phyloP scores from a whole-genome alignment of 2,888 invertebrate species.

The Sphecodes monilicornis region DNA sequence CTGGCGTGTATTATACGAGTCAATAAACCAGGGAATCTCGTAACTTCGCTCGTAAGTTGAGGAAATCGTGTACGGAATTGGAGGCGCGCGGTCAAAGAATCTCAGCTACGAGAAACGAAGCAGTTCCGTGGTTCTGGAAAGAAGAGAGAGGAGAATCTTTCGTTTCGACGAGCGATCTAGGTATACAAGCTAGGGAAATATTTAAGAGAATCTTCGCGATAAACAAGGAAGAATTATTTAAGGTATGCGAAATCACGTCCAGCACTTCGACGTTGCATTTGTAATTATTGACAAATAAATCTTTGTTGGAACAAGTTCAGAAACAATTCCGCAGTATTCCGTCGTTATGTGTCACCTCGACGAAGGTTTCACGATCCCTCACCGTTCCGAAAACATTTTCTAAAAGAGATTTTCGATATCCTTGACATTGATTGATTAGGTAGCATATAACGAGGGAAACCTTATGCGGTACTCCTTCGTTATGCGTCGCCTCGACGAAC shows the following conservation, averaged over 20 bases:
- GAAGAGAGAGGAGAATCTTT: neutral
- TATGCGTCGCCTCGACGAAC: no score
- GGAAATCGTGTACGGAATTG: slow-evolving; percentile 2
- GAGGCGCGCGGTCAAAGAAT: slow-evolving; percentile 30
- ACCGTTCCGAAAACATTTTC: neutral
- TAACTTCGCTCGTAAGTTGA: slow-evolving; percentile 5
- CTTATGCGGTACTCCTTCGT: no score
- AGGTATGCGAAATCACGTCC: slow-evolving; percentile 10
- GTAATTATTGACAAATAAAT: slow-evolving; percentile 25
- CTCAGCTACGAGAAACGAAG: slow-evolving; percentile 4
- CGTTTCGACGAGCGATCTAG: neutral
- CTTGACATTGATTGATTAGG: no score
- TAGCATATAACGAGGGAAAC: no score
- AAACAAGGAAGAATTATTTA: slow-evolving; percentile 1
- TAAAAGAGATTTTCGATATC: no score
- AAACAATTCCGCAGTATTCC: neutral
- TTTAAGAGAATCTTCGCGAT: neutral
- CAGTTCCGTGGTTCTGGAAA: slow-evolving; percentile 33
- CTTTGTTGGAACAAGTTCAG: slow-evolving; percentile 6
- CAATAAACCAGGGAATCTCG: slow-evolving; percentile 32
- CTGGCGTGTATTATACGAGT: slow-evolving; percentile 20
- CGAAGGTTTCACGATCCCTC: neutral
- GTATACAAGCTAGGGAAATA: slow-evolving; percentile 2
- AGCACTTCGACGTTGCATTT: slow-evolving; percentile 15
- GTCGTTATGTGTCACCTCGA: slow-evolving; percentile 14